These are phyloP conservation scores for Orussus abietinus DNA, from an alignment of 1,140 invertebrate genomes.

Conservation along the genomic window DNA sequence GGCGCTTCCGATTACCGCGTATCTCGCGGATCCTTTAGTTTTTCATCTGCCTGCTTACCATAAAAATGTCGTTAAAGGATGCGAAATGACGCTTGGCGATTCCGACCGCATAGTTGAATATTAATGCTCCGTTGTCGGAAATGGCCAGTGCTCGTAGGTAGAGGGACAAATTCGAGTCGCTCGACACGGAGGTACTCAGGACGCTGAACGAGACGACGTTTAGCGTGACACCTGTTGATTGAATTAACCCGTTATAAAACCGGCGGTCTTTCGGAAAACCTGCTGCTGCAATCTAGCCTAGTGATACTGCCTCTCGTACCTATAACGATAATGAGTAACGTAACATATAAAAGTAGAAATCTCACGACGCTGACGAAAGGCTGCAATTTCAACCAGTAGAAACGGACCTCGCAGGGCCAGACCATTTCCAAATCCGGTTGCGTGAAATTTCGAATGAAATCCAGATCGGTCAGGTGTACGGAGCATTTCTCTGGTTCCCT, in stretches of 20 bases:
- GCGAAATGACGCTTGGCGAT: constrained; percentile 31
- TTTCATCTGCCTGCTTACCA: constrained; percentile 30
- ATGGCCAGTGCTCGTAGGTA: constrained; percentile 41
- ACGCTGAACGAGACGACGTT: constrained; percentile 35
- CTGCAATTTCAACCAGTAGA: constrained; percentile 35
- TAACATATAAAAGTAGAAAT: constrained; percentile 33
- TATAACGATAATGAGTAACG: constrained; percentile 34
- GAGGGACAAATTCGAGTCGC: constrained; percentile 33
- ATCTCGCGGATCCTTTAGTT: too few species aligned
- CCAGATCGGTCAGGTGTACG: constrained; percentile 26
- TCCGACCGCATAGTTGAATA: constrained; percentile 42
- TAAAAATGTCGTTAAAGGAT: constrained; percentile 37
- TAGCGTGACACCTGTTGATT: constrained; percentile 29
- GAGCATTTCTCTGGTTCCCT: constrained; percentile 19
- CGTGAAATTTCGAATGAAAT: constrained; percentile 32
- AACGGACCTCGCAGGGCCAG: constrained; percentile 40
- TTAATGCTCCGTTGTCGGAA: constrained; percentile 42
- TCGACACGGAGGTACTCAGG: constrained; percentile 29
- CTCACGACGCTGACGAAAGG: constrained; percentile 33
- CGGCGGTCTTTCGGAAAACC: too few species aligned
- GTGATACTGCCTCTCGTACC: constrained; percentile 29
- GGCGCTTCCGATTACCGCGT: too few species aligned
- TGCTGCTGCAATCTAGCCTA: too few species aligned
- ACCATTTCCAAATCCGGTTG: constrained; percentile 27
- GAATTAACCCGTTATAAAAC: too few species aligned